Evolutionary conservation across 2,888 invertebrate genomes (phyloP), one percentile per base, ranked within the genome.

Genomic region (Bugulina stolonifera): DNA sequence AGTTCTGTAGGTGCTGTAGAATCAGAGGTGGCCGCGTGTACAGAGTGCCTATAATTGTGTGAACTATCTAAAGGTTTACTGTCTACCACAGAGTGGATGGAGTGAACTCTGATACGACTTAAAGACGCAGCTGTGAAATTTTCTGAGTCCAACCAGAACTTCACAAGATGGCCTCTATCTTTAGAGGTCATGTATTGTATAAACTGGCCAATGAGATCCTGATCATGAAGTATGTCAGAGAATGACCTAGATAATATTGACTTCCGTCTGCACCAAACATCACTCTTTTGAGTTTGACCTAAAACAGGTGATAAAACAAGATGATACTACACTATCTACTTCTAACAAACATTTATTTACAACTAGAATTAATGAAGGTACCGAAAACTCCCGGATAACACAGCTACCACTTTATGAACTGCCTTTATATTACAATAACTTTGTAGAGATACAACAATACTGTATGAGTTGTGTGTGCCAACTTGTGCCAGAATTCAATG

Each of bases 121-220:
- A 79, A 77, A 34, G 81, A 78, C 27, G 81, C 76, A 1, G 81
- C 82, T 72, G 83, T 81, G 75, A 87, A 86, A 73, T 86, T 85
- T 71, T 86, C 83, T 3, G 85, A 84, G 77, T 86, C 86, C 72
- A 86, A 79, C 85, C 86, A 87, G 77, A 87, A 87, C 74, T 84
- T 82, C 73, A 87, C 80, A 52, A 85, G 76, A 72, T 83, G 80
- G 73, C 89, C 89, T 0, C 81, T 78, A 69, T 77, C 79, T 76
- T 89, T 88, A n/a, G 89, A 87, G 79, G 93, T 92, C 89, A 95
- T 89, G 84, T 89, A 95, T 79, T 93, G 92, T 72, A 93, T 88
- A 82, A 94, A 92, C 84, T 92, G 92, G 69, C 90, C 90, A 34
- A 94, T 86, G 73, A 91, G 91, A 81, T 89, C 89, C 81, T 91